phyloP scores from a whole-genome alignment of 2,113 vertebrate genomes.

The Candoia aspera region DNA sequence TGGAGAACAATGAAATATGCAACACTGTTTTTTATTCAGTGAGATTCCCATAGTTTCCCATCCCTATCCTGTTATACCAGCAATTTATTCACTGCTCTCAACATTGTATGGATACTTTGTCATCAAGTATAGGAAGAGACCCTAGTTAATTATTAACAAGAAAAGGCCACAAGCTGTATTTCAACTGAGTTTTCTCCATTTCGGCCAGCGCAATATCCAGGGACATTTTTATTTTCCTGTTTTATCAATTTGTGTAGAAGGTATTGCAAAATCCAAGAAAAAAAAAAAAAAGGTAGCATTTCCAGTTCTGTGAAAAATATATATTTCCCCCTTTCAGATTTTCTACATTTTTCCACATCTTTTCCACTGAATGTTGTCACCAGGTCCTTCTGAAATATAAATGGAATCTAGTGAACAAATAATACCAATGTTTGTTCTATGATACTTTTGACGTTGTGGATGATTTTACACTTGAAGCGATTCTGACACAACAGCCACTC shows the following conservation, averaged over 20 bases:
- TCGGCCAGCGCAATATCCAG: neutral
- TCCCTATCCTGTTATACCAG: neutral
- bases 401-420: too few species aligned
- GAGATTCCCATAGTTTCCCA: neutral
- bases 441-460: too few species aligned
- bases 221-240: neutral
- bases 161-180: conserved; percentile 7
- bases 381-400: too few species aligned
- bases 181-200: conserved; percentile 9
- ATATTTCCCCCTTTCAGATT: too few species aligned
- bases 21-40: neutral
- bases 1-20: neutral
- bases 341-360: too few species aligned
- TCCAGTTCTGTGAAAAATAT: neutral
- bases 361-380: too few species aligned
- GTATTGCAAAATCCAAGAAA: neutral
- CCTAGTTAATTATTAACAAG: conserved; percentile 2
- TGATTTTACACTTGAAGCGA: too few species aligned
- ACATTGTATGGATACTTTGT: conserved; percentile 6
- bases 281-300: neutral
- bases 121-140: neutral
- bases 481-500: too few species aligned
- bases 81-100: conserved; percentile 1
- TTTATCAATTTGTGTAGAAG: neutral
- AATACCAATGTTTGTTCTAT: too few species aligned